These are phyloP conservation scores for Chelonus formosanus DNA, from an alignment of 2,888 invertebrate species.

Conservation along the genomic window DNA sequence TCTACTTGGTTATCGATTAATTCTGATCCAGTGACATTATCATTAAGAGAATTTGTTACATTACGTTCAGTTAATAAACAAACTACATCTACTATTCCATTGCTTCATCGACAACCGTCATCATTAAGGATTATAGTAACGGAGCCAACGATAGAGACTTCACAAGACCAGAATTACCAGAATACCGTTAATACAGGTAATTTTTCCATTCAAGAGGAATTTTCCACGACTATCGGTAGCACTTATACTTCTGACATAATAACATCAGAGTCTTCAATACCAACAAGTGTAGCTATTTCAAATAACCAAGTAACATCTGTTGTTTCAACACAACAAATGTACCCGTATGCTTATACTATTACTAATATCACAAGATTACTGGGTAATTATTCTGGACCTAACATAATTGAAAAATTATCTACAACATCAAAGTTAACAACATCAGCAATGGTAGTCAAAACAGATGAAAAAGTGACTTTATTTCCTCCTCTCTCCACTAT, in stretches of 20 bases:
- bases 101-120: conserved; percentile 25
- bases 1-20: conserved; percentile 32
- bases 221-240: conserved; percentile 1
- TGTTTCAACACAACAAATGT: conserved; percentile 47
- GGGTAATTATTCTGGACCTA: conserved; percentile 61
- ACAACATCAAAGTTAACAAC: conserved; percentile 24
- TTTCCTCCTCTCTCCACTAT: conserved; percentile 47
- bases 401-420: conserved; percentile 51
- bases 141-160: conserved; percentile 32
- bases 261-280: conserved; percentile 14
- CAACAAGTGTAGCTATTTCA: conserved; percentile 23
- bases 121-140: conserved; percentile 50
- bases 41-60: not conserved
- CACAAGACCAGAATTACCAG: conserved; percentile 27
- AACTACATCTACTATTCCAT: conserved; percentile 25
- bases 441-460: conserved; percentile 18
- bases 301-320: conserved; percentile 33
- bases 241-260: conserved; percentile 16
- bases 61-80: conserved; percentile 29
- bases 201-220: conserved; percentile 27
- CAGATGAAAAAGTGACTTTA: conserved; percentile 31
- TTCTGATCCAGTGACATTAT: conserved; percentile 26
- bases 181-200: conserved; percentile 46
- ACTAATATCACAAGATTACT: conserved; percentile 61
- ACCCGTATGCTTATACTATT: conserved; percentile 62